phyloP scores from a whole-genome alignment of 2,113 vertebrate species.

The Chaetodon auriga region DNA sequence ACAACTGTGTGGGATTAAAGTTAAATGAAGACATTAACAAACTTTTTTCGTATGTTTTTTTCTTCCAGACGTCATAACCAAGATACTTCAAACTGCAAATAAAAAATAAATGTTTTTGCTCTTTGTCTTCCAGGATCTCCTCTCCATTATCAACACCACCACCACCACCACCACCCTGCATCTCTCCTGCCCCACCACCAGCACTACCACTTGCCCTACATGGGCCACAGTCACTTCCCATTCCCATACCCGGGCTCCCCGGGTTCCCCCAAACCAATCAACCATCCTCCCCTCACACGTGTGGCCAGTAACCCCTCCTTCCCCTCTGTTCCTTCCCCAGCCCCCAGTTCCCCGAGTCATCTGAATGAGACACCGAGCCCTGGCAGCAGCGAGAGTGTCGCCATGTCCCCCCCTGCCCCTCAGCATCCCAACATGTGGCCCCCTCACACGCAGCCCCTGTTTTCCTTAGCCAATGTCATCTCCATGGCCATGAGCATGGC shows the following conservation, averaged over 20 bases:
- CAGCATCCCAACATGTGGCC: constrained; percentile 81
- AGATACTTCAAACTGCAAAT: neutral
- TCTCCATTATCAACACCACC: constrained; percentile 65
- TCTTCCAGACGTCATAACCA: neutral
- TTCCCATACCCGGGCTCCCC: constrained; percentile 78
- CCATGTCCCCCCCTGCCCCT: constrained; percentile 58
- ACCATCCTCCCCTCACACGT: constrained; percentile 75
- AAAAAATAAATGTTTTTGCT: neutral
- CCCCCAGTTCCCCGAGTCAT: constrained; percentile 63
- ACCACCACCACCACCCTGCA: constrained; percentile 48
- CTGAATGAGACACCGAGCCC: constrained; percentile 58
- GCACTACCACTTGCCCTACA: constrained; percentile 78
- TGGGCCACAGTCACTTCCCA: constrained; percentile 79
- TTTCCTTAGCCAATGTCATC: constrained; percentile 93
- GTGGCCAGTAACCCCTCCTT: constrained; percentile 78
- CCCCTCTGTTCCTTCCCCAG: constrained; percentile 62
- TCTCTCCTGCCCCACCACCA: constrained; percentile 78
- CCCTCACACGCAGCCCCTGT: constrained; percentile 83
- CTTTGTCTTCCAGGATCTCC: constrained; percentile 77
- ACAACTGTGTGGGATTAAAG: neutral
- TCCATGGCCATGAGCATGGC: constrained; percentile 98
- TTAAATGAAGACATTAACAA: no score
- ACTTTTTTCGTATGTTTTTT: neutral
- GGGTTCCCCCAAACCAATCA: constrained; percentile 65
- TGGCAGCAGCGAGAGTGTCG: constrained; percentile 23